Percentiles rank a stretch among this genome's conserved stretches.
Conservation (phyloP, 2,888 invertebrate species). For the Eueremaeus valkanovi region DNA sequence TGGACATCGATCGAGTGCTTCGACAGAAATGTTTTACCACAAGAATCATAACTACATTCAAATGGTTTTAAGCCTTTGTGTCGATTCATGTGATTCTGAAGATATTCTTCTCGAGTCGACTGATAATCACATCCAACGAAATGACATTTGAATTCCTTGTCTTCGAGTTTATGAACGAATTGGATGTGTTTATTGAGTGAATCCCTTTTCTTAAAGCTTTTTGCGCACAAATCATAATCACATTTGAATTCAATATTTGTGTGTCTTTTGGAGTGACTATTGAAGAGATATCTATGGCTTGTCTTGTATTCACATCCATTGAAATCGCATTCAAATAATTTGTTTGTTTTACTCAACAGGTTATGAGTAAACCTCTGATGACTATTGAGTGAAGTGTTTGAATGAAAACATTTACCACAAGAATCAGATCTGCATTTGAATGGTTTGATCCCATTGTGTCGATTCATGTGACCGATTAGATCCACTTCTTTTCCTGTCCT, state of each 20-base stretch:
- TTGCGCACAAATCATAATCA: neutral
- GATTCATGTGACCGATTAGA: neutral
- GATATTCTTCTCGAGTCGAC: neutral
- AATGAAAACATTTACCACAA: neutral
- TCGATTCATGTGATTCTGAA: neutral
- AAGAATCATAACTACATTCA: no score
- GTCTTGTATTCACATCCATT: neutral
- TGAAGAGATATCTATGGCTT: neutral
- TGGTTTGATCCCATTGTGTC: neutral
- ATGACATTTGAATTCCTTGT: neutral
- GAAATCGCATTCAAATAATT: neutral
- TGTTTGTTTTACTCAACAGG: neutral
- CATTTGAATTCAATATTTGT: neutral
- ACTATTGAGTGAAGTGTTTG: neutral
- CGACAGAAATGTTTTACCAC: no score
- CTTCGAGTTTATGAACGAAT: neutral
- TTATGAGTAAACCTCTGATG: neutral
- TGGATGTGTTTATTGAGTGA: neutral
- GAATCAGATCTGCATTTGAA: neutral
- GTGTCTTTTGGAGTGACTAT: neutral
- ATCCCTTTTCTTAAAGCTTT: neutral
- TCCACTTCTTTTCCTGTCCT: neutral
- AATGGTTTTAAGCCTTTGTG: no score
- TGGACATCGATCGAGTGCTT: neutral
- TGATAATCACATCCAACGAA: neutral